phyloP scores from a whole-genome alignment of 2,113 vertebrate genomes.

The Pseudolaguvia tuberculata region DNA sequence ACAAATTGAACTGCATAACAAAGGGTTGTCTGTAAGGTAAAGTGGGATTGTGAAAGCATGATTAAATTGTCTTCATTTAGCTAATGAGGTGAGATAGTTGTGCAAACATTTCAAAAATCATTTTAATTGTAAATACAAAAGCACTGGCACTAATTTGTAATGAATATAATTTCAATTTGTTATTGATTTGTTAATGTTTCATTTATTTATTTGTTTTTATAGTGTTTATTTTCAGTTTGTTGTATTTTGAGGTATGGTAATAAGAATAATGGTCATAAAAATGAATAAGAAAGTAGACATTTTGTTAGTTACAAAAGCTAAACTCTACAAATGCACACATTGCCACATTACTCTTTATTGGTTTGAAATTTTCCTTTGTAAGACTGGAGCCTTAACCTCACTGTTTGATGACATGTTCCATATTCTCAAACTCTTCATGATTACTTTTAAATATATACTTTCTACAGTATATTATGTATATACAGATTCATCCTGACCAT shows the following conservation, averaged over 20 bases:
- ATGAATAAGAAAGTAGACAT: too few species aligned
- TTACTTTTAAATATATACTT: too few species aligned
- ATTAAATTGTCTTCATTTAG: conserved; percentile 1
- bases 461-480: too few species aligned
- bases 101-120: background rate
- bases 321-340: too few species aligned
- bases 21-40: background rate
- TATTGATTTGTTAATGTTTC: background rate
- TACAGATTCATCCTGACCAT: background rate
- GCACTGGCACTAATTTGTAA: background rate
- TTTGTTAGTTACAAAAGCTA: too few species aligned
- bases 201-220: too few species aligned
- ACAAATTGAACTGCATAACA: background rate
- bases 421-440: too few species aligned
- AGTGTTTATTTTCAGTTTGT: too few species aligned
- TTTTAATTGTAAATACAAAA: background rate
- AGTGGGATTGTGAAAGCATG: background rate
- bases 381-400: background rate
- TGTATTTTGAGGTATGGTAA: too few species aligned
- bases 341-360: too few species aligned
- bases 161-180: background rate
- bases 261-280: too few species aligned
- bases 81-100: background rate
- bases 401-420: too few species aligned
- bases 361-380: background rate